Evolutionary conservation across 2,113 vertebrate genomes (phyloP).

Genomic region (Odontophorus gujanensis): DNA sequence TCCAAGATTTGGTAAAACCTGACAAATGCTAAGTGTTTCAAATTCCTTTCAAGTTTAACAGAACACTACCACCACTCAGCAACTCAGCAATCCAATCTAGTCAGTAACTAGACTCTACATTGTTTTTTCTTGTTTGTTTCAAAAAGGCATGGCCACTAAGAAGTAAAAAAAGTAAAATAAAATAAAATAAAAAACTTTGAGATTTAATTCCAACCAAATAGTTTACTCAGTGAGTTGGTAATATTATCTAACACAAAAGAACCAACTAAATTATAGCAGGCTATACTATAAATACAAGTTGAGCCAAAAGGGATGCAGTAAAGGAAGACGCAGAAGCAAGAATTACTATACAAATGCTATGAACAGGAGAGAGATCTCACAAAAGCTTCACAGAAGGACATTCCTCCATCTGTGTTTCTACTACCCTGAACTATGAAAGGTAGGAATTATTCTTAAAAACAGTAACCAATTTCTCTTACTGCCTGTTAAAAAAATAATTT

Average conservation of each 20-base stretch:
- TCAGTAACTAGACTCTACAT: too few species aligned
- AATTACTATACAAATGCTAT: not conserved
- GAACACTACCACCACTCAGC: not conserved
- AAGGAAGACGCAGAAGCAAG: not conserved
- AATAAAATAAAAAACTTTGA: not conserved
- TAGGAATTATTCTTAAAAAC: not conserved
- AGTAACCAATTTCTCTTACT: not conserved
- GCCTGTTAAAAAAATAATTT: not conserved
- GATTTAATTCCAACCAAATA: not conserved
- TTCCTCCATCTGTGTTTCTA: not conserved
- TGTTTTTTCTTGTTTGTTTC: not conserved
- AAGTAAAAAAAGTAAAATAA: not conserved
- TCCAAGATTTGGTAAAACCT: not conserved
- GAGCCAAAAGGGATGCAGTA: not conserved
- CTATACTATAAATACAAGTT: not conserved
- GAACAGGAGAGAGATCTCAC: not conserved
- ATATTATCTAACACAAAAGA: not conserved
- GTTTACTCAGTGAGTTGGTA: not conserved
- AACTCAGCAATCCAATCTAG: too few species aligned
- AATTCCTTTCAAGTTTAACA: conserved; percentile 31
- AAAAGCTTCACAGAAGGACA: not conserved
- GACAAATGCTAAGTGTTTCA: not conserved
- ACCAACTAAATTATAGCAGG: not conserved
- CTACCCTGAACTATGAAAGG: not conserved
- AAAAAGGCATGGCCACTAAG: not conserved